Evolutionary conservation across 2,888 invertebrate species (phyloP), one percentile per base, ranked within the genome.

Genomic region (Ditylenchus weischeri): DNA sequence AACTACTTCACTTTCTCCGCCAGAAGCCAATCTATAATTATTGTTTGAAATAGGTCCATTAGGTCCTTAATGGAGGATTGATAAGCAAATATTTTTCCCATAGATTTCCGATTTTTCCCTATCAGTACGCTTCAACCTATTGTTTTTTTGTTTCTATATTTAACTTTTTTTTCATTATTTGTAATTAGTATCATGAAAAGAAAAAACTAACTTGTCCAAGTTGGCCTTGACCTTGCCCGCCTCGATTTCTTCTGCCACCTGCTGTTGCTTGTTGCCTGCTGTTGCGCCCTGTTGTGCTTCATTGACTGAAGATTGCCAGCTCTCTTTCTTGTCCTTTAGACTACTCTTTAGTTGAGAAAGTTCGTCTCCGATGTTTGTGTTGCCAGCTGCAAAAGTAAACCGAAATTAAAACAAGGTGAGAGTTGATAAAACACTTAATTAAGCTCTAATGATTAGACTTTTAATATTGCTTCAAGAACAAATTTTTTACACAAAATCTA

Each of bases 281-380:
- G 76, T 76, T 23, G 73, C 72, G 19, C 70, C 66, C n/a, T 67
- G 60, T 38, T 74, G 71, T 15, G 76, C 69, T 36, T 79, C 75
- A 36, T 77, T 74, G 62, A 75, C 74, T 43, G 78, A 79, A 57
- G 71, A 70, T 67, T 80, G 76, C 70, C 76, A 79, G 62, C 75
- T 75, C n/a, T 76, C 79, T 66, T 80, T 78, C 65, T 76, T 79
- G 50, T 78, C 78, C 62, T 72, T 75, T 62, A 82, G 69, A 54
- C 71, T 75, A 47, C 62, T 49, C 58, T 68, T 70, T 49, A 82
- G 57, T 51, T 75, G 75, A 5, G 78, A 76, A 65, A 82, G 67
- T 66, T 82, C 82, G 59, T 82, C 82, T 64, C 77, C 74, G 21
- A 81, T 76, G 57, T 73, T 75, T 50, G 76, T 73, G 13, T 57